Conservation (phyloP, 2,797 vertebrate species). For the Ispidina lecontei region DNA sequence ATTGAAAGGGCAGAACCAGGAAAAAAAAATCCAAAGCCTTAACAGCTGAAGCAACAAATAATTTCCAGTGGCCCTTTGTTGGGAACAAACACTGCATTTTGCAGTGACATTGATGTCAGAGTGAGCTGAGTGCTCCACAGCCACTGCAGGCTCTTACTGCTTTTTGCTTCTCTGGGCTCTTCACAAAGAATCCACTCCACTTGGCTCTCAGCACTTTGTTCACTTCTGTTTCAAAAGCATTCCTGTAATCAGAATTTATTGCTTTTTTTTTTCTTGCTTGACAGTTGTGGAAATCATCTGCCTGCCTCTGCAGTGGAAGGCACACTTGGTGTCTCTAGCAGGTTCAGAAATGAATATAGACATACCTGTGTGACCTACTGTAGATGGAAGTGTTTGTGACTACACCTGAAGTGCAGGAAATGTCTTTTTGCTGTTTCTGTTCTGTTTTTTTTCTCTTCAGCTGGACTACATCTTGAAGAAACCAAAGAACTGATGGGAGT, state of each 20-base stretch:
- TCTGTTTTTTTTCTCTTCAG: background rate
- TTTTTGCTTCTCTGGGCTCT: background rate
- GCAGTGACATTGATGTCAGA: background rate
- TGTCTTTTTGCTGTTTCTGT: background rate
- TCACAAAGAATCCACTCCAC: background rate
- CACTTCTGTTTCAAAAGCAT: background rate
- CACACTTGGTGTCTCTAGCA: background rate
- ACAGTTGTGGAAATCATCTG: background rate
- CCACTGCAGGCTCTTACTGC: rapidly evolving
- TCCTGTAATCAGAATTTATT: background rate
- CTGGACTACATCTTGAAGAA: background rate
- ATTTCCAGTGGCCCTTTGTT: background rate
- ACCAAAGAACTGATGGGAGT: background rate
- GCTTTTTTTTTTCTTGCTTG: background rate
- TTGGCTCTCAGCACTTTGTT: background rate
- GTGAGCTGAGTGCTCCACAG: background rate
- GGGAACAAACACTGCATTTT: background rate
- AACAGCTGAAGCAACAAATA: slow-evolving; percentile 45
- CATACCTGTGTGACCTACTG: background rate
- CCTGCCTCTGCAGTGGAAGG: background rate
- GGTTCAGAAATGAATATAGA: background rate
- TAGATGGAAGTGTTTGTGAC: background rate
- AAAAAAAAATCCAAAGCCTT: background rate
- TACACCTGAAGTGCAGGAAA: background rate
- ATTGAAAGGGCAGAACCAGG: background rate